Percentiles rank a stretch among this genome's conserved stretches.
Evolutionary conservation across 2,797 vertebrate genomes (phyloP).

Genomic region (Phoeniculus purpureus): DNA sequence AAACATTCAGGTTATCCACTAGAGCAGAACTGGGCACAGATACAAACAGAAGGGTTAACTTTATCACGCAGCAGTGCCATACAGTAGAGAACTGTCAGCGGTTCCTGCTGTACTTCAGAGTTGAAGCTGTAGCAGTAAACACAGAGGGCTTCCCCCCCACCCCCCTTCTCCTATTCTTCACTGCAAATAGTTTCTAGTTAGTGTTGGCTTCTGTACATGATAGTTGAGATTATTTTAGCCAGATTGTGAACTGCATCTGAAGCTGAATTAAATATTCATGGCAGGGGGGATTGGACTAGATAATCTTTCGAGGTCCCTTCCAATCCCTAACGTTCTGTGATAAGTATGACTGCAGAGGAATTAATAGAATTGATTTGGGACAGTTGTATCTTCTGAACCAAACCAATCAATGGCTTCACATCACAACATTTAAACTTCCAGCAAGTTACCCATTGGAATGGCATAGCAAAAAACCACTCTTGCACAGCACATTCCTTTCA

Average conservation of each 20-base stretch:
- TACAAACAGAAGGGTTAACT: neutral
- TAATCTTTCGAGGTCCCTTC: too few species aligned
- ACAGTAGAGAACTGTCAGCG: neutral
- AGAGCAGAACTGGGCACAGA: neutral
- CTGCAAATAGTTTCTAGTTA: neutral
- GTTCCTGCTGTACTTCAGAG: neutral
- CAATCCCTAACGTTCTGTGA: neutral
- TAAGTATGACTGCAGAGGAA: fast-evolving
- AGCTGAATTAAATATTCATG: too few species aligned
- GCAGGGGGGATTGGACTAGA: too few species aligned
- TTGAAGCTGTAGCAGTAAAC: neutral
- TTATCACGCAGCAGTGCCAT: neutral
- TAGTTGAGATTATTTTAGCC: neutral
- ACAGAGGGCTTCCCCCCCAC: fast-evolving
- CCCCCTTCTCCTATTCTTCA: too few species aligned
- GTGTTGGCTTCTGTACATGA: neutral
- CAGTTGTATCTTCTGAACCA: neutral
- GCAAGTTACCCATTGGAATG: neutral
- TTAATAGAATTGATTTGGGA: neutral
- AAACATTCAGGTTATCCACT: neutral
- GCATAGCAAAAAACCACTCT: neutral
- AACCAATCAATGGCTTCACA: neutral
- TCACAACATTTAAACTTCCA: neutral
- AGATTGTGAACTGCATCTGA: neutral
- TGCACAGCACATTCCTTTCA: neutral